Percentiles rank a stretch among this genome's conserved stretches.
Conservation (phyloP, 2,113 vertebrate genomes). For the Pterocles gutturalis region DNA sequence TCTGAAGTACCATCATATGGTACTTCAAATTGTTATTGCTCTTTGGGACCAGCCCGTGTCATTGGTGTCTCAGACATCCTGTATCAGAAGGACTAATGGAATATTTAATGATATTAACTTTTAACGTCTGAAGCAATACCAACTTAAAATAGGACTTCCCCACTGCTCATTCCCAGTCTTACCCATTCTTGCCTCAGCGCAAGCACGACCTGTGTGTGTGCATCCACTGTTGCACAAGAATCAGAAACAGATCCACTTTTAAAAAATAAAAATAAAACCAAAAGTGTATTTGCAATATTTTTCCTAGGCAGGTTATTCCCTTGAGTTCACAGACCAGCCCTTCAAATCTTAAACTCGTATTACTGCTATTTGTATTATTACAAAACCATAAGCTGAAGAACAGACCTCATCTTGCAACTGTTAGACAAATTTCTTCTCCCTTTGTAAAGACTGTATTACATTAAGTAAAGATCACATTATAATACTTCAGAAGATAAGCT, state of each 20-base stretch:
- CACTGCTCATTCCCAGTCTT: not conserved
- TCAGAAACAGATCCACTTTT: not conserved
- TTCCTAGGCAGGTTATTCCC: not conserved
- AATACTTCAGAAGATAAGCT: constrained; percentile 23
- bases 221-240: not conserved
- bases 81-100: not conserved
- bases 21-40: not conserved
- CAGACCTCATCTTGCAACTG: not conserved
- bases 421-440: not conserved
- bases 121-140: not conserved
- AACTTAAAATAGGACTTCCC: not conserved
- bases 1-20: not conserved
- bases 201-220: not conserved
- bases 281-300: not conserved
- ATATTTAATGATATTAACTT: not conserved
- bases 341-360: not conserved
- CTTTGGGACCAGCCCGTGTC: not conserved
- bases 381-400: not conserved
- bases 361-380: not conserved
- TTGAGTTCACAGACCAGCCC: not conserved
- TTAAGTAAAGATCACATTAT: constrained; percentile 24
- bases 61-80: not conserved
- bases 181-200: not conserved
- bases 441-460: not conserved
- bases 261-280: not conserved